phyloP scores from a whole-genome alignment of 2,888 invertebrate genomes.

The Scaptomyza parva region DNA sequence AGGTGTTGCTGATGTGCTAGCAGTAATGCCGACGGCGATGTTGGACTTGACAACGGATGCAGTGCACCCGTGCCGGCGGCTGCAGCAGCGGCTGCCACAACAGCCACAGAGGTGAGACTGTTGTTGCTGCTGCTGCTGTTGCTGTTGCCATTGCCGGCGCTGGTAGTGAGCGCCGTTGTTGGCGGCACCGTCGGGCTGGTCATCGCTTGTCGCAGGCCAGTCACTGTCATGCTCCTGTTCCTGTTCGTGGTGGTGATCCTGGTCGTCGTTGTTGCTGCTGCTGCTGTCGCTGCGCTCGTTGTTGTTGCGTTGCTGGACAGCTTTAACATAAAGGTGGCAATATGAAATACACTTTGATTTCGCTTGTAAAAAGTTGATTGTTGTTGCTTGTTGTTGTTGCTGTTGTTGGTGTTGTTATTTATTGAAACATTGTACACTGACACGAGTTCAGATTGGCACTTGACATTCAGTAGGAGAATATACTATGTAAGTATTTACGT shows the following conservation, averaged over 20 bases:
- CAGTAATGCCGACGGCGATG: conserved; percentile 80
- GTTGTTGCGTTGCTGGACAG: conserved; percentile 74
- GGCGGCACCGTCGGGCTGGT: conserved; percentile 87
- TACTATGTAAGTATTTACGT: conserved; percentile 12
- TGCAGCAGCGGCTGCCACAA: conserved; percentile 44
- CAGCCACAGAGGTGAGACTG: conserved; percentile 49
- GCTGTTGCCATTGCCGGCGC: conserved; percentile 43
- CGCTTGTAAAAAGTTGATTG: conserved; percentile 6
- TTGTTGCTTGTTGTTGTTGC: conserved; percentile 16
- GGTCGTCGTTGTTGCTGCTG: conserved; percentile 36
- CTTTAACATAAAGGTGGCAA: conserved; percentile 83
- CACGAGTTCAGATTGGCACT: conserved; percentile 54
- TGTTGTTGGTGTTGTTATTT: conserved; percentile 19
- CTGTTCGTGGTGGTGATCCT: conserved; percentile 30
- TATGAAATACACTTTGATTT: conserved; percentile 10
- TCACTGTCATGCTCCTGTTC: conserved; percentile 86
- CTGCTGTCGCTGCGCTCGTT: conserved; percentile 33
- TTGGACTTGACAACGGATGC: conserved; percentile 69
- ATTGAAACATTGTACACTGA: conserved; percentile 62
- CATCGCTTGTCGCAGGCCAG: conserved; percentile 88
- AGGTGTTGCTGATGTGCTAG: conserved; percentile 79
- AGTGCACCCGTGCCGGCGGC: conserved; percentile 48
- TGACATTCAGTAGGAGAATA: conserved; percentile 43
- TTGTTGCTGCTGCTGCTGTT: conserved; percentile 46
- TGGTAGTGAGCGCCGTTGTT: conserved; percentile 75